phyloP scores from a whole-genome alignment of 2,113 vertebrate species.

The Tor tambroides region DNA sequence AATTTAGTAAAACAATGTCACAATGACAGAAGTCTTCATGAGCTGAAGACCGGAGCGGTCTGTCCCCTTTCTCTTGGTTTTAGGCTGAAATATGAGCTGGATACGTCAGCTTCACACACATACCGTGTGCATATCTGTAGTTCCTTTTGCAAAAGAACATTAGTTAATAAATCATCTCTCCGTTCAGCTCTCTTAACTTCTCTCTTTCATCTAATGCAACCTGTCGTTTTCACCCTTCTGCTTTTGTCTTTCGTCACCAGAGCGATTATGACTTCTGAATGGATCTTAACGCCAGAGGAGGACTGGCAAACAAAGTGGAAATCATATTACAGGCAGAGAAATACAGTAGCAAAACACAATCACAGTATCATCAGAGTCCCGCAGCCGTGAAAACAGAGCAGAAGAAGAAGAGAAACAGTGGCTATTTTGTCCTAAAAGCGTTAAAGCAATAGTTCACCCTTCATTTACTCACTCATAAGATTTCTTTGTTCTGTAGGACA shows the following conservation, averaged over 20 bases:
- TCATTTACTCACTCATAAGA: background rate
- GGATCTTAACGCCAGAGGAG: background rate
- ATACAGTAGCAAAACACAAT: conserved; percentile 72
- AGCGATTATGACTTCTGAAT: background rate
- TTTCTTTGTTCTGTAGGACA: background rate
- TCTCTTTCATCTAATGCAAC: background rate
- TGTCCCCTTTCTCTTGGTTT: background rate
- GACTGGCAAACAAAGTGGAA: background rate
- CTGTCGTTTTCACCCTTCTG: background rate
- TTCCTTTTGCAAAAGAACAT: background rate
- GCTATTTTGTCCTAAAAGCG: background rate
- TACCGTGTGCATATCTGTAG: accelerated
- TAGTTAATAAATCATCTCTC: too few species aligned
- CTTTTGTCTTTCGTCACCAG: background rate
- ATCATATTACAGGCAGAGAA: conserved; percentile 34
- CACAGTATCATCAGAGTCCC: conserved; percentile 66
- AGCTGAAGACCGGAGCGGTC: background rate
- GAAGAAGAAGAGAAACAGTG: background rate
- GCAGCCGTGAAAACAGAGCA: conserved; percentile 48
- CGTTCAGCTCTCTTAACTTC: background rate
- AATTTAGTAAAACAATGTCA: background rate
- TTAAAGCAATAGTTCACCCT: background rate
- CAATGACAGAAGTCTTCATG: background rate
- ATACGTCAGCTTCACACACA: too few species aligned
- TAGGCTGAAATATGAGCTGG: background rate